These are phyloP conservation scores for Lasioglossum villosulum DNA, from an alignment of 2,888 invertebrate genomes.

Conservation along the genomic window DNA sequence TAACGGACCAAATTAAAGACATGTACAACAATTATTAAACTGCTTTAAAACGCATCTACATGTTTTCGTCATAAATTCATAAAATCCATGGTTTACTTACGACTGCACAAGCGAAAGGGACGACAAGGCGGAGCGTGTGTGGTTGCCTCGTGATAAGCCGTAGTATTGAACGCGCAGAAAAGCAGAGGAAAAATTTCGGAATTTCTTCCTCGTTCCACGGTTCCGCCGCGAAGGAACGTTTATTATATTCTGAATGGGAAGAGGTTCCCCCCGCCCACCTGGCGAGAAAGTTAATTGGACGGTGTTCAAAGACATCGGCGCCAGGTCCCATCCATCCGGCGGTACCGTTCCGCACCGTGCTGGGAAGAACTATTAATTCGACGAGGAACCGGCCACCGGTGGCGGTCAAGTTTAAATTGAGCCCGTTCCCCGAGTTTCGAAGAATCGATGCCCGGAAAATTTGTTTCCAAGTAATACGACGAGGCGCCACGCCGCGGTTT, in stretches of 20 bases:
- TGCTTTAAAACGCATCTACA: neutral
- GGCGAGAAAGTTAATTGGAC: constrained; percentile 59
- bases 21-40: no score
- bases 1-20: no score
- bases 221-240: neutral
- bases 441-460: constrained; percentile 26
- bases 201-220: neutral
- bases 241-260: constrained; percentile 11
- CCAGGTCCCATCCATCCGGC: neutral
- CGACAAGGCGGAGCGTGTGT: neutral
- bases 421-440: neutral
- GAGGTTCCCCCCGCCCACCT: constrained; percentile 9
- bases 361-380: constrained; percentile 28
- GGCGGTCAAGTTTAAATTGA: constrained; percentile 30
- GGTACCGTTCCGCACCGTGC: constrained; percentile 2
- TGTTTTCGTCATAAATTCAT: neutral
- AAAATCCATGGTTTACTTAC: neutral
- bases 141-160: neutral
- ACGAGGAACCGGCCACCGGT: constrained; percentile 1
- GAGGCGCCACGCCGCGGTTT: constrained; percentile 1
- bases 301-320: constrained; percentile 35
- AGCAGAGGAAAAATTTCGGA: neutral
- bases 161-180: neutral
- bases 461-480: constrained; percentile 4
- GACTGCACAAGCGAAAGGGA: neutral